A percentile compares a stretch with the other conserved stretches of the same genome.
Conservation (phyloP, 2,113 vertebrate species). For the Struthidea cinerea region DNA sequence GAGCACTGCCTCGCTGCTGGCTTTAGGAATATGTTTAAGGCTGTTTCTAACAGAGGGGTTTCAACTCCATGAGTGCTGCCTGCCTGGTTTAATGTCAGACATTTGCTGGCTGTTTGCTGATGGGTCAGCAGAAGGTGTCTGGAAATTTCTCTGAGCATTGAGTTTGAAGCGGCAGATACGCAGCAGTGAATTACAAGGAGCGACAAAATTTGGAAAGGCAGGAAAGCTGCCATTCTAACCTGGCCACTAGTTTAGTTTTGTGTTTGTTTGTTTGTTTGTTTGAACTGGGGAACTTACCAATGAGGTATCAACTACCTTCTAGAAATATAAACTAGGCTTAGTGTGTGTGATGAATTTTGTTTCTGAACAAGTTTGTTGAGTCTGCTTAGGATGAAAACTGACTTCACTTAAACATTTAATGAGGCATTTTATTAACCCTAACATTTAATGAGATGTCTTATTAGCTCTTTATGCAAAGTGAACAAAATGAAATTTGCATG, state of each 20-base stretch:
- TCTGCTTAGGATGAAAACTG: neutral
- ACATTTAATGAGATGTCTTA: neutral
- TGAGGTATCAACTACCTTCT: neutral
- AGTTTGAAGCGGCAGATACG: neutral
- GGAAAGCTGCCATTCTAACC: neutral
- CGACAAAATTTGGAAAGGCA: neutral
- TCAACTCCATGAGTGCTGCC: neutral
- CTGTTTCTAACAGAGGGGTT: neutral
- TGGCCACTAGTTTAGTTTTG: neutral
- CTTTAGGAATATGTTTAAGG: neutral
- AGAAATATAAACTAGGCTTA: neutral
- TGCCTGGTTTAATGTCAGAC: neutral
- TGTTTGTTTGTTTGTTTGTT: neutral
- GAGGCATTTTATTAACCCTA: neutral
- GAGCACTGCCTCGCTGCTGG: neutral
- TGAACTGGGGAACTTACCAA: neutral
- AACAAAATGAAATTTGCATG: neutral
- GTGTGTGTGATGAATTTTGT: neutral
- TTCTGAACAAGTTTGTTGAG: neutral
- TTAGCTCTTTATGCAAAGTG: neutral
- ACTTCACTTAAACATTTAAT: neutral
- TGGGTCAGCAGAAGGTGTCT: neutral
- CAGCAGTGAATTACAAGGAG: neutral
- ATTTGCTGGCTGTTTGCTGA: neutral
- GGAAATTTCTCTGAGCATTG: neutral